phyloP scores from a whole-genome alignment of 2,797 vertebrate genomes.

The Fratercula arctica region DNA sequence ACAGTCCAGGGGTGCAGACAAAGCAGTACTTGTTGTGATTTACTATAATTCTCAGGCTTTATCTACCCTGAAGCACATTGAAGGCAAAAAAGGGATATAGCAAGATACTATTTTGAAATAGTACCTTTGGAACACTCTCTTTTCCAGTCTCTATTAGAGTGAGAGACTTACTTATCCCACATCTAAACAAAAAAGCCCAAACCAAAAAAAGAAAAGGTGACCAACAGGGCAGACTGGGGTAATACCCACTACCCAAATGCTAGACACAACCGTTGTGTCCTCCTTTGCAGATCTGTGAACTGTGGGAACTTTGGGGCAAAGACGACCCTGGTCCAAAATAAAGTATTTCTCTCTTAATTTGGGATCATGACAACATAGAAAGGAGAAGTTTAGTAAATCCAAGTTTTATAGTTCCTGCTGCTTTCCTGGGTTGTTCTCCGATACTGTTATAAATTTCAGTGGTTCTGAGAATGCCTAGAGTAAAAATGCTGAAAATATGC shows the following conservation, averaged over 20 bases:
- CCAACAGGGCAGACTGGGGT: neutral
- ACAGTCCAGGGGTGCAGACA: neutral
- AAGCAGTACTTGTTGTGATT: neutral
- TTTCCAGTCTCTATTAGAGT: neutral
- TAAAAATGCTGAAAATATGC: neutral
- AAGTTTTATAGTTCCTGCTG: neutral
- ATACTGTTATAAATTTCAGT: neutral
- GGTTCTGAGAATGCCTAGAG: neutral
- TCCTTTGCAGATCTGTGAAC: neutral
- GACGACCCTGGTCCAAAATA: neutral
- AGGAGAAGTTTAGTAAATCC: neutral
- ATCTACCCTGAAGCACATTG: neutral
- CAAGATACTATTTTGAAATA: neutral
- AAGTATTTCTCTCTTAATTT: neutral
- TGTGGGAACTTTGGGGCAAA: neutral
- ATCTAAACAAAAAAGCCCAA: neutral
- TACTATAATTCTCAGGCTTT: neutral
- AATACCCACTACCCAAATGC: too few species aligned
- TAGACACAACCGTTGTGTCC: neutral
- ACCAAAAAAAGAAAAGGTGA: neutral
- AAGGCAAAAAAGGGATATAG: neutral
- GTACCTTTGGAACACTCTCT: neutral
- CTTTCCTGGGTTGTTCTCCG: neutral
- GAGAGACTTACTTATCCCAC: neutral
- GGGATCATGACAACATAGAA: neutral